Conservation (phyloP, 2,113 vertebrate genomes). For the Phocoena sinus region DNA sequence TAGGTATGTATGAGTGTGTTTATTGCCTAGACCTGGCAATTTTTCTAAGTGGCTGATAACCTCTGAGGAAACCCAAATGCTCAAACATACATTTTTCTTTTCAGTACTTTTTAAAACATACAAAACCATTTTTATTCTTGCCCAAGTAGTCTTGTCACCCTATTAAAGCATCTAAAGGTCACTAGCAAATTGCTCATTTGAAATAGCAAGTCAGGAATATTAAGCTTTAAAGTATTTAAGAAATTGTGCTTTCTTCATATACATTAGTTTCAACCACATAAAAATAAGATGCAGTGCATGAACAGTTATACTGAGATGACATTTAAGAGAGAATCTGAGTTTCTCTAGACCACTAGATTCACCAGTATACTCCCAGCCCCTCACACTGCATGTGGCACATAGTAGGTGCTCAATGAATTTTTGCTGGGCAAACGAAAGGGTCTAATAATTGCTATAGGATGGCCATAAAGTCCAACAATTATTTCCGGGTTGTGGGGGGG, state of each 20-base stretch:
- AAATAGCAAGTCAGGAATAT: not conserved
- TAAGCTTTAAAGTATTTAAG: not conserved
- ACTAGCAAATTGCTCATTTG: not conserved
- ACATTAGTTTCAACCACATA: not conserved
- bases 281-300: not conserved
- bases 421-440: not conserved
- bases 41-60: not conserved
- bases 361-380: fast-evolving
- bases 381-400: not conserved
- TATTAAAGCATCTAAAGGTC: not conserved
- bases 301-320: not conserved
- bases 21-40: not conserved
- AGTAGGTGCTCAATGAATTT: not conserved
- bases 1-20: not conserved
- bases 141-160: not conserved
- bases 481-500: not conserved
- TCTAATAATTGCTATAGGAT: not conserved
- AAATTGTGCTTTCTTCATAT: not conserved
- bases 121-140: not conserved
- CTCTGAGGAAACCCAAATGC: not conserved
- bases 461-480: not conserved
- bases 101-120: not conserved
- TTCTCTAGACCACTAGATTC: not conserved
- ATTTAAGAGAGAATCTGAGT: not conserved
- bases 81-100: not conserved